These are phyloP conservation scores for Lacanobia oleracea DNA, from an alignment of 2,888 invertebrate genomes.

Conservation along the genomic window DNA sequence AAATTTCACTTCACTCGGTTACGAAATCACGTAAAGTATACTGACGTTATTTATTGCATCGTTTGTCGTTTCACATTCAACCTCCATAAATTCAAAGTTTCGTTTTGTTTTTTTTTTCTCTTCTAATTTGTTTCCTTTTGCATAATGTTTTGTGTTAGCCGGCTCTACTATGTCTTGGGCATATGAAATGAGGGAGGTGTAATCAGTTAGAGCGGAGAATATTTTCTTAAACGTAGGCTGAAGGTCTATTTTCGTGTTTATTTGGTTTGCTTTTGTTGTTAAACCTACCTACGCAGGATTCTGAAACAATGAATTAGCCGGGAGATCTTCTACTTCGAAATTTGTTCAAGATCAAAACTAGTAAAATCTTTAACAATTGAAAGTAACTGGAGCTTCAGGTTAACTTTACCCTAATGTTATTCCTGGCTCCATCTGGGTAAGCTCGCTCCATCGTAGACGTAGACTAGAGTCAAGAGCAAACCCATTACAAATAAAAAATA, in stretches of 20 bases:
- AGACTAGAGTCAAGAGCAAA: too few relatives aligned
- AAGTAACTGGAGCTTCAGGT: too few relatives aligned
- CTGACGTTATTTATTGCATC: conserved; percentile 65
- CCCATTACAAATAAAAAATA: too few relatives aligned
- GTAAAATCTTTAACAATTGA: too few relatives aligned
- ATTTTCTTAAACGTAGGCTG: conserved; percentile 18
- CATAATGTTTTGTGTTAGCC: conserved; percentile 59
- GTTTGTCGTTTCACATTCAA: conserved; percentile 68
- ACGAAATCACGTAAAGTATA: conserved; percentile 67
- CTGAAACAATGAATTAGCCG: background rate
- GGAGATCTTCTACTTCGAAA: too few relatives aligned
- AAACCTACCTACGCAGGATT: background rate
- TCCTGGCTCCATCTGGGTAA: too few relatives aligned
- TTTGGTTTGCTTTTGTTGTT: background rate
- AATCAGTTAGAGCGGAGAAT: conserved; percentile 24
- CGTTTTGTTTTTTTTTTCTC: conserved; percentile 59
- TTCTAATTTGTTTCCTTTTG: conserved; percentile 67
- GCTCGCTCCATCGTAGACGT: too few relatives aligned
- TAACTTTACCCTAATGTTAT: too few relatives aligned
- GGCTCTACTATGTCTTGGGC: conserved; percentile 48
- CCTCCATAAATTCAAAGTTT: conserved; percentile 65
- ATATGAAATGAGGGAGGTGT: conserved; percentile 41
- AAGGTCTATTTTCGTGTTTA: background rate
- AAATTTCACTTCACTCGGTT: conserved; percentile 63
- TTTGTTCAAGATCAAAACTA: too few relatives aligned